phyloP scores from a whole-genome alignment of 2,797 vertebrate species.

The Uromys caudimaculatus region DNA sequence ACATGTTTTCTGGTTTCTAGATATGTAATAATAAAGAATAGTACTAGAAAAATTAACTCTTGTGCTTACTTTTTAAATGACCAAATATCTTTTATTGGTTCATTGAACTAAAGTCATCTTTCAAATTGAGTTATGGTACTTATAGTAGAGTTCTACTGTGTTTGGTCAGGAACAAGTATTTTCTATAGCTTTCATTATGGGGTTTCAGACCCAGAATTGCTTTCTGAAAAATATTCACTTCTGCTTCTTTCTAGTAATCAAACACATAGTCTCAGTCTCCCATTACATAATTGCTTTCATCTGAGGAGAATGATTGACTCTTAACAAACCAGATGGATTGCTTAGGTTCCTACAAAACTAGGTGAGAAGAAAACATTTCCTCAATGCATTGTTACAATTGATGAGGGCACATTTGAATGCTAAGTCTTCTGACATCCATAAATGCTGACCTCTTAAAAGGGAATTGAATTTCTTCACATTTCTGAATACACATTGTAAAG shows the following conservation, averaged over 20 bases:
- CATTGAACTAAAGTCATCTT: conserved; percentile 42
- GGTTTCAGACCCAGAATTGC: conserved; percentile 14
- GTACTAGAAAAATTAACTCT: background rate
- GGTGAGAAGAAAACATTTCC: conserved; percentile 53
- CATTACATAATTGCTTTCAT: conserved; percentile 33
- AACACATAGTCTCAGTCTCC: background rate
- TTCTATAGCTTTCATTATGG: conserved; percentile 22
- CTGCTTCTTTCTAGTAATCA: background rate
- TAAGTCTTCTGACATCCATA: conserved; percentile 52
- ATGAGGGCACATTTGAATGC: conserved; percentile 51
- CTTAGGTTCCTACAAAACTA: conserved; percentile 30
- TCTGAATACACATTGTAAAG: conserved; percentile 63
- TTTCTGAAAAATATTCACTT: background rate
- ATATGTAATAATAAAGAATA: background rate
- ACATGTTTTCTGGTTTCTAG: background rate
- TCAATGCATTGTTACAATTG: conserved; percentile 14
- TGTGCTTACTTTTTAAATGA: conserved; percentile 50
- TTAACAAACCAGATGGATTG: background rate
- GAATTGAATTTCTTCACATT: conserved; percentile 70
- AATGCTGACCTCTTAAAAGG: conserved; percentile 63
- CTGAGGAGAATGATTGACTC: conserved; percentile 18
- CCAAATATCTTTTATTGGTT: background rate
- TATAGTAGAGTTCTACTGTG: background rate
- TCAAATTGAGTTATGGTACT: background rate
- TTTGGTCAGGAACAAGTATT: conserved; percentile 20